phyloP scores from a whole-genome alignment of 2,113 vertebrate genomes.

The Bujurquina vittata region DNA sequence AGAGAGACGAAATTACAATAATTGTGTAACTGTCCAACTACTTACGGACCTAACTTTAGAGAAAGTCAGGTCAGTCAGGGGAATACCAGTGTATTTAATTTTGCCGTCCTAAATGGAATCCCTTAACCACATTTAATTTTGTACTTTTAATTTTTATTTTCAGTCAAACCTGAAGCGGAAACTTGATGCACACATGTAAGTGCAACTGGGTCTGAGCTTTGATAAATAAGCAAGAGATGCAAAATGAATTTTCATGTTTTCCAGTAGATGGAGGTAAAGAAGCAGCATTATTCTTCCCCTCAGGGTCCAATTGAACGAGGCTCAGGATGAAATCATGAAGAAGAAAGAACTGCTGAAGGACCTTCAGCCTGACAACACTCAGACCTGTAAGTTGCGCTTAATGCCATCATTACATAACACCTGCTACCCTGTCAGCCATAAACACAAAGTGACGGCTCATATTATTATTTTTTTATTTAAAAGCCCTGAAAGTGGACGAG shows the following conservation, averaged over 20 bases:
- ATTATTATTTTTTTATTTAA: background rate
- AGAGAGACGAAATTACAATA: too few relatives aligned
- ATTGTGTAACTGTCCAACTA: too few relatives aligned
- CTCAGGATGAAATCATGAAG: conserved; percentile 96
- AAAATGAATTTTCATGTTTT: background rate
- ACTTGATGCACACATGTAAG: conserved; percentile 97
- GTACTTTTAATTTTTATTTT: conserved; percentile 48
- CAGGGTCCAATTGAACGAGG: conserved; percentile 94
- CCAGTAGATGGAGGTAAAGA: conserved; percentile 1
- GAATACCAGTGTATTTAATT: background rate
- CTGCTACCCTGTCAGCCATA: background rate
- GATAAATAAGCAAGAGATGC: background rate
- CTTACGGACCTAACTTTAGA: background rate
- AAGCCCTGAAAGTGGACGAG: conserved; percentile 90
- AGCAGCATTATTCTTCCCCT: background rate
- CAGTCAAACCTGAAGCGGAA: conserved; percentile 95
- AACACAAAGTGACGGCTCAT: background rate
- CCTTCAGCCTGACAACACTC: conserved; percentile 90
- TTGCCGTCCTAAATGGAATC: background rate
- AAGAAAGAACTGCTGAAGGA: conserved; percentile 95
- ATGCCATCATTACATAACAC: background rate
- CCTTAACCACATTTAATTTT: background rate
- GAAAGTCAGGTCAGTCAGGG: background rate
- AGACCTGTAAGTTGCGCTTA: conserved; percentile 72
- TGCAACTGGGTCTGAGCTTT: conserved; percentile 33